Percentiles rank a stretch among this genome's conserved stretches.
Conservation (phyloP, 2,888 invertebrate species). For the Raillietiella orientalis region DNA sequence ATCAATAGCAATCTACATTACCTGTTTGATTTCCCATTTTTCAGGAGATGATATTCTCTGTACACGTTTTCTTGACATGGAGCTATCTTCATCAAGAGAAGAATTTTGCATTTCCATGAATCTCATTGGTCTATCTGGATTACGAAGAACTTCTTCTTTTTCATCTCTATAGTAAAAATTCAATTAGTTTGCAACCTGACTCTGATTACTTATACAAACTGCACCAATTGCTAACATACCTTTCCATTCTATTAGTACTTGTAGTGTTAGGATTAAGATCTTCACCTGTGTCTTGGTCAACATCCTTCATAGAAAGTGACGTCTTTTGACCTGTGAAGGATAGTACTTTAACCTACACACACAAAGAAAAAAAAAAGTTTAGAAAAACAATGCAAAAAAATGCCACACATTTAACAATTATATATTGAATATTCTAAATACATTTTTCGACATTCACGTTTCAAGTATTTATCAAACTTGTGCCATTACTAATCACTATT, state of each 20-base stretch:
- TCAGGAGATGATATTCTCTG: constrained; percentile 85
- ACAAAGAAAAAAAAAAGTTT: not conserved
- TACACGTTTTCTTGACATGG: constrained; percentile 38
- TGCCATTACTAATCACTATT: too few species aligned
- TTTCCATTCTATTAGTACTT: not conserved
- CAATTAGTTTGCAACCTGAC: not conserved
- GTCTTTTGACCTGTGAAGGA: constrained; percentile 79
- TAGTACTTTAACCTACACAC: constrained; percentile 39
- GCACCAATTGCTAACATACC: constrained; percentile 2
- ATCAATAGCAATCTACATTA: too few species aligned
- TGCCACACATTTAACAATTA: constrained; percentile 1
- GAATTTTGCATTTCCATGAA: constrained; percentile 15
- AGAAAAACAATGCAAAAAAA: not conserved
- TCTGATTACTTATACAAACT: not conserved
- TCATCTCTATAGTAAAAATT: constrained; percentile 12
- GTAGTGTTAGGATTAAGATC: constrained; percentile 50
- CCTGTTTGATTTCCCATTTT: constrained; percentile 80
- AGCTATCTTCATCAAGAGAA: constrained; percentile 36
- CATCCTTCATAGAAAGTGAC: constrained; percentile 89
- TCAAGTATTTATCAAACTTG: too few species aligned
- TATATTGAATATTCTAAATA: not conserved
- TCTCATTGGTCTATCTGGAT: constrained; percentile 59
- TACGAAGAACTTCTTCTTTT: constrained; percentile 34
- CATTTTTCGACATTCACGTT: too few species aligned
- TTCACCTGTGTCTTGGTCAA: constrained; percentile 71